Conservation (phyloP, 2,888 invertebrate genomes). For the Habrosyne pyritoides region DNA sequence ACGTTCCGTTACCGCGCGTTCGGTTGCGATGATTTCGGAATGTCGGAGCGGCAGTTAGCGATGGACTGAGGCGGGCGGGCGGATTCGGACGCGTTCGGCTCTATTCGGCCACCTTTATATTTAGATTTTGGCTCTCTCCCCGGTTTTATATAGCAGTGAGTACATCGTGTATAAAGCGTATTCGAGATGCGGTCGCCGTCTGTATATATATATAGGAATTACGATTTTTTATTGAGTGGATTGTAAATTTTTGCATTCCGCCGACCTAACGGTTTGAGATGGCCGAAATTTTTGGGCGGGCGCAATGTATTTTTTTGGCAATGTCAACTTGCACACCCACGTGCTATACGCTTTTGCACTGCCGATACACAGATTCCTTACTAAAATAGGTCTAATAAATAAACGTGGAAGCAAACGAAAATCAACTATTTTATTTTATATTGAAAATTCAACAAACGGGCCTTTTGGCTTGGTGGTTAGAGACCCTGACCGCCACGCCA, state of each 20-base stretch:
- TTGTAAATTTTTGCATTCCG: slow-evolving; percentile 77
- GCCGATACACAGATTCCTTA: slow-evolving; percentile 28
- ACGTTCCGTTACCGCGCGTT: slow-evolving; percentile 71
- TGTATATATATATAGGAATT: slow-evolving; percentile 80
- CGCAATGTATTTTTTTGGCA: slow-evolving; percentile 50
- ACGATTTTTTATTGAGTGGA: slow-evolving; percentile 79
- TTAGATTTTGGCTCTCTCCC: slow-evolving; percentile 87
- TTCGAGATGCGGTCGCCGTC: slow-evolving; percentile 77
- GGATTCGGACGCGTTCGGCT: slow-evolving; percentile 72
- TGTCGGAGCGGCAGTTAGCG: slow-evolving; percentile 77
- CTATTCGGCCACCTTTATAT: slow-evolving; percentile 80
- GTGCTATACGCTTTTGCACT: slow-evolving; percentile 31
- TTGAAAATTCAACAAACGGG: too few species aligned
- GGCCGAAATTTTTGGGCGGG: slow-evolving; percentile 57
- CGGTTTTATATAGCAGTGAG: slow-evolving; percentile 84
- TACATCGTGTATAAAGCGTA: slow-evolving; percentile 82
- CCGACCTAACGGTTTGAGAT: slow-evolving; percentile 44
- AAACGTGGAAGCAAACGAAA: background rate
- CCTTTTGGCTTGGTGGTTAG: too few species aligned
- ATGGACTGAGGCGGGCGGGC: slow-evolving; percentile 81
- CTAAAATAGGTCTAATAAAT: slow-evolving; percentile 35
- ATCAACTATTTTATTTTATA: background rate
- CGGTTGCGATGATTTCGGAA: slow-evolving; percentile 69
- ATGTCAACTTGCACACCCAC: slow-evolving; percentile 47
- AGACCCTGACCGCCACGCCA: too few species aligned